phyloP scores from a whole-genome alignment of 2,797 vertebrate genomes.

The Hyperoplus immaculatus region DNA sequence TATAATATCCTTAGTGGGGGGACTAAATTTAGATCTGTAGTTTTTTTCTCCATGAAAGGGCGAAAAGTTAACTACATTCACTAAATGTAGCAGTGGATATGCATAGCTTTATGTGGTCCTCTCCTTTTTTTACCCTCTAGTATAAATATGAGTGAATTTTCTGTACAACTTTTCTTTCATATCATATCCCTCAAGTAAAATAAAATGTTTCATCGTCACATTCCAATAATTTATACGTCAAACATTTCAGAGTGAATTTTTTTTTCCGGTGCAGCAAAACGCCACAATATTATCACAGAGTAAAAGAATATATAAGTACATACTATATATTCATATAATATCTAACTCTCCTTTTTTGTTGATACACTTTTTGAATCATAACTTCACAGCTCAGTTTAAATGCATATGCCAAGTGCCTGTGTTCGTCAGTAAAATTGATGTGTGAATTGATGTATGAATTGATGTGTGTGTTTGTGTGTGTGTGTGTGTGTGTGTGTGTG shows the following conservation, averaged over 20 bases:
- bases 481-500: constrained; percentile 29
- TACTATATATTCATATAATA: constrained; percentile 69
- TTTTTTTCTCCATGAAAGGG: constrained; percentile 21
- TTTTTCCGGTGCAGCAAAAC: constrained; percentile 57
- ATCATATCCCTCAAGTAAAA: constrained; percentile 75
- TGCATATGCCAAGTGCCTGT: constrained; percentile 53
- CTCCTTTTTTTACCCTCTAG: constrained; percentile 63
- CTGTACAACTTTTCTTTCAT: constrained; percentile 74
- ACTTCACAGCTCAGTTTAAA: constrained; percentile 61
- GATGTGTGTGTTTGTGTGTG: background rate
- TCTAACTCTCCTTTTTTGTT: constrained; percentile 60
- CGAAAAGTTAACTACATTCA: constrained; percentile 1
- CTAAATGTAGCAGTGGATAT: constrained; percentile 44
- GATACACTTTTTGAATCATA: constrained; percentile 59
- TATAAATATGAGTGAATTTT: constrained; percentile 81
- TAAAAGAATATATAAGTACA: constrained; percentile 77
- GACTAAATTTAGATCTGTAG: constrained; percentile 9
- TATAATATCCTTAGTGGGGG: constrained; percentile 11
- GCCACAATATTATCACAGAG: constrained; percentile 62
- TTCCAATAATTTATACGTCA: constrained; percentile 75
- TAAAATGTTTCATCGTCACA: constrained; percentile 66
- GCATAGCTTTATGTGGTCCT: constrained; percentile 74
- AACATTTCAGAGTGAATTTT: constrained; percentile 59
- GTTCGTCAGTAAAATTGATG: constrained; percentile 22
- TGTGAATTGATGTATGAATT: background rate